phyloP scores from a whole-genome alignment of 2,888 invertebrate genomes.

The Trachelus stipa region DNA sequence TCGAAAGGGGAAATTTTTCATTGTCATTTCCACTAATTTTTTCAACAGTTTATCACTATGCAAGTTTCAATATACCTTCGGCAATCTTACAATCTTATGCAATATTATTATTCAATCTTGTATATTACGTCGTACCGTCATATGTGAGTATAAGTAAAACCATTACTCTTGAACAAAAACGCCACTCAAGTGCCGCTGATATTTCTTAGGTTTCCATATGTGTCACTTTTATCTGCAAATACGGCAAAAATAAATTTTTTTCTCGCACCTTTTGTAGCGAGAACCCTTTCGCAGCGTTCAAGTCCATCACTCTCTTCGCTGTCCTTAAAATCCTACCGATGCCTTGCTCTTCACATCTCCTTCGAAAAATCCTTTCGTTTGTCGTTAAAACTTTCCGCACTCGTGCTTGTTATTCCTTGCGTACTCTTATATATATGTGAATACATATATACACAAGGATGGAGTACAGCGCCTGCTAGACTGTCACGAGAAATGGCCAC shows the following conservation, averaged over 20 bases:
- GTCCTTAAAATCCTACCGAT: slow-evolving; percentile 23
- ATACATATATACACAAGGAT: slow-evolving; percentile 14
- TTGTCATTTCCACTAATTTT: too few species aligned
- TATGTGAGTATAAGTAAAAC: too few species aligned
- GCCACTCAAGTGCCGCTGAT: too few species aligned
- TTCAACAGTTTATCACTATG: too few species aligned
- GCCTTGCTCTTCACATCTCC: slow-evolving; percentile 22
- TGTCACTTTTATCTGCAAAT: not conserved
- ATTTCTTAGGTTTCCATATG: too few species aligned
- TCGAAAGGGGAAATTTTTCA: too few species aligned
- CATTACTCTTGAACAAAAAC: too few species aligned
- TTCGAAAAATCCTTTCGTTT: slow-evolving; percentile 13
- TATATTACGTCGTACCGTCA: too few species aligned
- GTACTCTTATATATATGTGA: slow-evolving; percentile 10
- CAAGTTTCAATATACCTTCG: not conserved
- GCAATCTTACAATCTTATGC: not conserved
- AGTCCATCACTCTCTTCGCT: slow-evolving; percentile 7
- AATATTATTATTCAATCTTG: not conserved
- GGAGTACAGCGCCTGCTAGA: slow-evolving; percentile 10
- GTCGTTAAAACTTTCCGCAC: slow-evolving; percentile 37
- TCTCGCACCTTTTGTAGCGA: slow-evolving; percentile 2
- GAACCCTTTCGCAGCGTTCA: slow-evolving; percentile 4
- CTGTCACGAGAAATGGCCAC: not conserved
- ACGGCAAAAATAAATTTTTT: not conserved
- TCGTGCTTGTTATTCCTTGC: slow-evolving; percentile 21